Base-by-base conservation (phyloP, 2,797 vertebrate genomes). In the Poecilia wingei region DNA sequence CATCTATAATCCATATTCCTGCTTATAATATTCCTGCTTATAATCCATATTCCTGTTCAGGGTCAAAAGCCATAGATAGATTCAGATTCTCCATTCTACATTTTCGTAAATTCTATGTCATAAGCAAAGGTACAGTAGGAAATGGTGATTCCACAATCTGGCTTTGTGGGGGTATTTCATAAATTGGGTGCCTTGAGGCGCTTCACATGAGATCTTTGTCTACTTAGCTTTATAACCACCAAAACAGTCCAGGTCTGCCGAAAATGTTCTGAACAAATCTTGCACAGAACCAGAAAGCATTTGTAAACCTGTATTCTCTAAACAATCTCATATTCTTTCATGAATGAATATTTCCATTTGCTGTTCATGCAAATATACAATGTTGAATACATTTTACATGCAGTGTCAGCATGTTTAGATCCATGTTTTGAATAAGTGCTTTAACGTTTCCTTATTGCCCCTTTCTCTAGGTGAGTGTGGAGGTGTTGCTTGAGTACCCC, bases 401-500 rank as follows among this genome's bases (percentile, higher is more conserved):
- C 16, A 25, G 8, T 28, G 22, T 39, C 55, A 7, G 20, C 53
- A 59, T 25, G 43, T 57, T 57, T 78, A 16, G 51, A 84, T 36
- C 36, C 53, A 9, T 20, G 14, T 18, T 41, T 55, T 22, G 28
- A 10, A 5, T 8, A 22, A 66, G 20, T 2, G 7, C 33, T 59
- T 12, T 43, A 16, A 84, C 1, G 28, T 20, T 83, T 80, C 13
- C 28, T 39, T 14, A 7, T 8, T 70, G 59, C 9, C 12, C 46
- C 74, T 45, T 83, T 72, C 64, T 76, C 46, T 92, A 99, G 98
- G 98, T 99, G 95, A 98, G 97, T 80, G 98, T 99, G 88, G 98
- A 99, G 92, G 98, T 99, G 79, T 94, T 98, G 95, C 95, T 97
- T 91, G 98, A 99, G 95, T 99, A 99, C 83, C 98, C 98, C 81